phyloP scores from a whole-genome alignment of 2,797 vertebrate genomes.

The Acomys russatus region DNA sequence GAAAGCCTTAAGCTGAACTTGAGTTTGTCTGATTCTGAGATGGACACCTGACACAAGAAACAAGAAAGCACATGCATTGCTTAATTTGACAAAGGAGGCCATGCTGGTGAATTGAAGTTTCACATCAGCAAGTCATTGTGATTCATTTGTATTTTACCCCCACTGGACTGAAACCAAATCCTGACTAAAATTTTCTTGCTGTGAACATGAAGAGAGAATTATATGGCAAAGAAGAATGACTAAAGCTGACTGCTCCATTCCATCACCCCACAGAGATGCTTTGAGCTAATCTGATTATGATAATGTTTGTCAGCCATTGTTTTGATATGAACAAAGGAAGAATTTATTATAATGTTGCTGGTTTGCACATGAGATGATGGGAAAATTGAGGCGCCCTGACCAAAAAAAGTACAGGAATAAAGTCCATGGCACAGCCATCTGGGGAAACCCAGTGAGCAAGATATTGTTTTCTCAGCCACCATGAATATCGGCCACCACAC shows the following conservation, averaged over 20 bases:
- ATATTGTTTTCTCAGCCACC: no score
- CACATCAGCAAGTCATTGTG: neutral
- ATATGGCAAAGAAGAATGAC: neutral
- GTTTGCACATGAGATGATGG: neutral
- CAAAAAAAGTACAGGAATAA: neutral
- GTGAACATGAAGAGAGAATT: neutral
- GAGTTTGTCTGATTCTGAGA: conserved; percentile 9
- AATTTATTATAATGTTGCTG: neutral
- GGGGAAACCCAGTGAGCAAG: accelerated
- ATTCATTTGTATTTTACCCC: neutral
- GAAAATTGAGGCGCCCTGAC: neutral
- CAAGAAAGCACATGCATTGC: neutral
- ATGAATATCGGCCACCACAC: neutral
- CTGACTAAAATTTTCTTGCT: neutral
- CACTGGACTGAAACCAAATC: neutral
- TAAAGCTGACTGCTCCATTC: neutral
- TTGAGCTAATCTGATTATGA: neutral
- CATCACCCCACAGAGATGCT: neutral
- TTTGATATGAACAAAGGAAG: neutral
- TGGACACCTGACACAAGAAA: neutral
- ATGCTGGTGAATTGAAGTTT: neutral
- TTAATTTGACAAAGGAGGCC: neutral
- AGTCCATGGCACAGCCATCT: neutral
- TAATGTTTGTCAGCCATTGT: neutral
- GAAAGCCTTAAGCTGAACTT: neutral